Evolutionary conservation across 2,888 invertebrate species (phyloP), one percentile per base, ranked within the genome.

Genomic region (Leptopilina drosophilae): DNA sequence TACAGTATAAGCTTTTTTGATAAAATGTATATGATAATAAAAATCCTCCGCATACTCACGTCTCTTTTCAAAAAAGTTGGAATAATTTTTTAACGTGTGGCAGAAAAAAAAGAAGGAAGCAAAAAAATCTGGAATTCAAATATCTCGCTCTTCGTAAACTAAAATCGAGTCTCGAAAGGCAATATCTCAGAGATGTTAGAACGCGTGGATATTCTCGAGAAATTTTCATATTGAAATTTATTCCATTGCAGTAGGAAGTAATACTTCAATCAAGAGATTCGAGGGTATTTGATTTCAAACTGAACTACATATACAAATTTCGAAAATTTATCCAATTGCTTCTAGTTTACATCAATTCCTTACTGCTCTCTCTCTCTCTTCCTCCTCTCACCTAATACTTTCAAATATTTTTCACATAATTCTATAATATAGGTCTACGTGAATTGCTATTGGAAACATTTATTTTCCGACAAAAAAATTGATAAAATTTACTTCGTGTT

Each of bases 221-320:
- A 56, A 73, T 69, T 69, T 69, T 73, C 73, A 73, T 73, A 73
- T 73, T n/a, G 56, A 73, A 73, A 73, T 73, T 73, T 73, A 73
- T 73, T 73, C 56, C 73, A 56, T 73, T 56, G 53, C 56, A n/a
- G 73, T 33, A 26, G 33, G 56, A 53, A 73, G 73, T 73, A 73
- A 73, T 73, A n/a, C n/a, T 73, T 73, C 73, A 73, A 73, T 73
- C 73, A 73, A 56, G 73, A 53, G 33, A 73, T 73, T 73, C 53
- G 73, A 33, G 33, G 15, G 9, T 26, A 73, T 73, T 73, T n/a
- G 73, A 33, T 73, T 73, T 6, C 14, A 33, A 33, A 73, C 8
- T 73, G 56, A 73, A 56, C 42, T 49, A 49, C 4, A 46, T 46
- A 20, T 26, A 69, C 69, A 53, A 49, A 69, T 69, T 69, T 14